Conservation (phyloP, 1,140 invertebrate genomes). For the Glossosoma conforme region DNA sequence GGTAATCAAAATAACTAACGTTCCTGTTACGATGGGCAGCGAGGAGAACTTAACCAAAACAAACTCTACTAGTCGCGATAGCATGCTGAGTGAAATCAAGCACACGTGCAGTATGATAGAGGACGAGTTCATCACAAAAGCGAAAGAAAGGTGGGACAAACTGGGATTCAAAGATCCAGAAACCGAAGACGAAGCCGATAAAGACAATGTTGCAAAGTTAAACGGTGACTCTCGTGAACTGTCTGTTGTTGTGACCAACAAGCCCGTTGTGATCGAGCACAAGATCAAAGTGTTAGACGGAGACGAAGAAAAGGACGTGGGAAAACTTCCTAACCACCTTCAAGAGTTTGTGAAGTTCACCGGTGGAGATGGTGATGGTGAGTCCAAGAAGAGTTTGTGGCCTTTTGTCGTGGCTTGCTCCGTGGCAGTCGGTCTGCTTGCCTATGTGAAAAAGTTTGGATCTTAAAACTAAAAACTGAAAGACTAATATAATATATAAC, state of each 20-base stretch:
- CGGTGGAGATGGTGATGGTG: constrained; percentile 48
- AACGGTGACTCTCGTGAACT: constrained; percentile 30
- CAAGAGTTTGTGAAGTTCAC: constrained; percentile 66
- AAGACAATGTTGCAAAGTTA: constrained; percentile 25
- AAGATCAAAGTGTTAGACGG: constrained; percentile 58
- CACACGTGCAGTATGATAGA: constrained; percentile 56
- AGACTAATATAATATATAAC: no score
- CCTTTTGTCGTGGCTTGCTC: constrained; percentile 43
- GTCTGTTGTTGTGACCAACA: constrained; percentile 39
- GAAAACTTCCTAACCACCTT: constrained; percentile 65
- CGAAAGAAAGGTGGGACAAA: constrained; percentile 56
- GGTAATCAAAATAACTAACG: constrained; percentile 64
- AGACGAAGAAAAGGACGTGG: constrained; percentile 53
- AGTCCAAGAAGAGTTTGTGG: constrained; percentile 36
- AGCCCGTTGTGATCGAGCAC: constrained; percentile 49
- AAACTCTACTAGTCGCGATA: constrained; percentile 28
- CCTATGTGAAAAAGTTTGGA: constrained; percentile 43
- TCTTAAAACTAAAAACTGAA: no score
- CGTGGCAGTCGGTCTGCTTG: constrained; percentile 43
- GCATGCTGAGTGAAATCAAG: constrained; percentile 35
- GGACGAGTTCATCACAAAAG: constrained; percentile 67
- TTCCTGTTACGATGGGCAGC: constrained; percentile 19
- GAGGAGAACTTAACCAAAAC: constrained; percentile 9
- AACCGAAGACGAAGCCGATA: constrained; percentile 45
- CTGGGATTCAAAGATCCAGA: constrained; percentile 56